These are phyloP conservation scores for Apostichopus japonicus DNA, from an alignment of 35 echinoderm and acorn worm species.

Conservation along the genomic window DNA sequence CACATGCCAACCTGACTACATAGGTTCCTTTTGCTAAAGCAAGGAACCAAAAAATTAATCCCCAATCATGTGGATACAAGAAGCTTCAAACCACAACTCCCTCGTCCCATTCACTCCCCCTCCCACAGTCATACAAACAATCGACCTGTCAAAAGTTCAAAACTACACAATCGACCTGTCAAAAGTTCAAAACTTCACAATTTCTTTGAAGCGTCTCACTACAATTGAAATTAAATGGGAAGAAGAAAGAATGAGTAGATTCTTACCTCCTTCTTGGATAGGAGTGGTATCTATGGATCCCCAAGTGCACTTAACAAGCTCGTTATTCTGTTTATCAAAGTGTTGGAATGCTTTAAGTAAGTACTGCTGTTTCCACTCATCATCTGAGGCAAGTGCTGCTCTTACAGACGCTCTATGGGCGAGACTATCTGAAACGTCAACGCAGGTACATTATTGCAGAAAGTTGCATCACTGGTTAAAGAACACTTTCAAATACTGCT, in stretches of 20 bases:
- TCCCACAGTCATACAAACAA: too few relatives aligned
- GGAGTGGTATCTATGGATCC: neutral
- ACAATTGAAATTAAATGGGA: neutral
- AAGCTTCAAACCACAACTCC: too few relatives aligned
- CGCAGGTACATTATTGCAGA: neutral
- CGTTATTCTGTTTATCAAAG: conserved; percentile 24
- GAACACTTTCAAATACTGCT: neutral
- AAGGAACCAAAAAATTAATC: neutral
- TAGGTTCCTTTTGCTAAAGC: neutral
- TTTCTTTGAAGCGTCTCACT: too few relatives aligned
- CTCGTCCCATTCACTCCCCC: too few relatives aligned
- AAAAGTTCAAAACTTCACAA: too few relatives aligned
- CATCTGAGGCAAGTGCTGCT: neutral
- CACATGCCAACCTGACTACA: neutral
- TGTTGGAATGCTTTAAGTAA: conserved; percentile 6
- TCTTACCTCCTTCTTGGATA: conserved; percentile 12
- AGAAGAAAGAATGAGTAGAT: neutral
- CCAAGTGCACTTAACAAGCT: neutral
- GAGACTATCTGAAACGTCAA: neutral
- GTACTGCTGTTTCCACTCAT: conserved; percentile 1
- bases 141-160: too few relatives aligned
- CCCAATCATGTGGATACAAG: neutral
- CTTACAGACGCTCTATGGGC: conserved; percentile 13
- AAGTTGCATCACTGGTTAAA: neutral
- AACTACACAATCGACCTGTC: too few relatives aligned